Evolutionary conservation across 2,113 vertebrate species (phyloP).

Genomic region (Hyperopisus bebe): DNA sequence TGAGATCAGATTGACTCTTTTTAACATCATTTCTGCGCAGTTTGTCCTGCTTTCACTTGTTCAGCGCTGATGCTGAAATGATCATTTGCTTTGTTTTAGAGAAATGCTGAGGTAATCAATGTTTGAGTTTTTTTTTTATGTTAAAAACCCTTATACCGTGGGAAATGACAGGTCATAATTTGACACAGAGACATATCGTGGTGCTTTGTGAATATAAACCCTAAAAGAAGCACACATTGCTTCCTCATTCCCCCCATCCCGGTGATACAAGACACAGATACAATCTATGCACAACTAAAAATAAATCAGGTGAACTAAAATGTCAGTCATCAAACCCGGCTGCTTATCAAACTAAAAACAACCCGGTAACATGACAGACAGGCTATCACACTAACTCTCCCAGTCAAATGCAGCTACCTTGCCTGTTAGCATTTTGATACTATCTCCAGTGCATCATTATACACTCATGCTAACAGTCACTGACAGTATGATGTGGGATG

Average conservation of each 20-base stretch:
- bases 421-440: not conserved
- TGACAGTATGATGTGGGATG: not conserved
- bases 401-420: not conserved
- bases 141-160: not conserved
- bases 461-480: not conserved
- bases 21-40: not conserved
- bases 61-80: not conserved
- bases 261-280: not conserved
- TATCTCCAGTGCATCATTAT: not conserved
- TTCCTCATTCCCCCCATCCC: not conserved
- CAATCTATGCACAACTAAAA: not conserved
- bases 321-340: not conserved
- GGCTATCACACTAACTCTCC: not conserved
- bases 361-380: not conserved
- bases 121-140: not conserved
- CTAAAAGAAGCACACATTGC: not conserved
- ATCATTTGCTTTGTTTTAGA: not conserved
- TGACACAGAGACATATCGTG: not conserved
- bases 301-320: conserved; percentile 2
- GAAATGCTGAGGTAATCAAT: not conserved
- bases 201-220: not conserved
- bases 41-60: not conserved
- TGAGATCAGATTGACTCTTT: not conserved
- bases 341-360: not conserved
- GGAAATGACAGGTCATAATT: not conserved